Percentiles rank a stretch among this genome's conserved stretches.
Conservation (phyloP, 2,113 vertebrate species). For the human region GRCh38 chr4:122894001-122894500, state of each 20-base stretch:
- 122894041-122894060: neutral
- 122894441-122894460: too few relatives aligned
- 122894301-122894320: neutral
- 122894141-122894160: neutral
- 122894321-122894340: too few relatives aligned
- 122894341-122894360: too few relatives aligned
- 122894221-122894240: neutral
- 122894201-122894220: neutral
- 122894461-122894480: too few relatives aligned
- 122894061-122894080: neutral
- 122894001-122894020: neutral
- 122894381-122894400: too few relatives aligned
- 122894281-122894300: neutral
- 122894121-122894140: neutral
- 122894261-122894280: slow-evolving; percentile 18
- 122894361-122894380: too few relatives aligned
- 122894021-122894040: neutral
- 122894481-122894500: too few relatives aligned
- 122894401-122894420: too few relatives aligned
- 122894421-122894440: too few relatives aligned
- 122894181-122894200: neutral
- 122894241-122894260: neutral
- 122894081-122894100: neutral
- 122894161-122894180: neutral
- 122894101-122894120: neutral